These are phyloP conservation scores for Carcinoscorpius rotundicauda DNA, from an alignment of 1,140 invertebrate genomes.

Conservation along the genomic window DNA sequence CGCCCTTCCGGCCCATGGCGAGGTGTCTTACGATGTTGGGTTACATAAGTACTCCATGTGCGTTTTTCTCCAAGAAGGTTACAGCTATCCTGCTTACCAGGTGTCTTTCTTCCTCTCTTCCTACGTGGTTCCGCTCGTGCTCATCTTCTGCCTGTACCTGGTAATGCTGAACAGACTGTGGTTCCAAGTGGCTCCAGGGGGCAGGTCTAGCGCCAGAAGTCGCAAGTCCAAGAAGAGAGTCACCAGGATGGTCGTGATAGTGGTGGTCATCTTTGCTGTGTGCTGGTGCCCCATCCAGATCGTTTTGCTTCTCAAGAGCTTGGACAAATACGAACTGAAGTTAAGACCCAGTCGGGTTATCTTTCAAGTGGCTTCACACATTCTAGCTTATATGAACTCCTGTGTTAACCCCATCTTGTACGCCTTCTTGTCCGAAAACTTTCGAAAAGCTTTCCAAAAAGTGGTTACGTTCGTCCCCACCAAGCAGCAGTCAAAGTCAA, in stretches of 20 bases:
- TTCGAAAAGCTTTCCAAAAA: constrained; percentile 65
- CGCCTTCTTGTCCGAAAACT: constrained; percentile 75
- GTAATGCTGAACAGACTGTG: constrained; percentile 77
- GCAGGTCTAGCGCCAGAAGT: constrained; percentile 50
- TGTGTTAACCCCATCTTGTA: constrained; percentile 37
- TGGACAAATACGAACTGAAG: constrained; percentile 51
- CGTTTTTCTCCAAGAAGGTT: constrained; percentile 8
- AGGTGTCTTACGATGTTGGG: constrained; percentile 33
- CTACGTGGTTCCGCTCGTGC: constrained; percentile 63
- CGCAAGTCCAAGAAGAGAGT: constrained; percentile 75
- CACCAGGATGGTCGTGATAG: constrained; percentile 82
- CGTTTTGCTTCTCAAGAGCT: constrained; percentile 61
- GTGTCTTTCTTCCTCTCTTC: constrained; percentile 60
- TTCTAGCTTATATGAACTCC: constrained; percentile 46
- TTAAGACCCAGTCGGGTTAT: constrained; percentile 45
- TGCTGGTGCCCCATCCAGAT: constrained; percentile 91
- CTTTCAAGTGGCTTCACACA: constrained; percentile 68
- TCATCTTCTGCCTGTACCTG: constrained; percentile 79
- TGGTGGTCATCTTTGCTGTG: constrained; percentile 83
- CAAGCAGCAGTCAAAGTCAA: too few relatives aligned
- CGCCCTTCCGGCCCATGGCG: constrained; percentile 63
- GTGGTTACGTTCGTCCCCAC: constrained; percentile 29
- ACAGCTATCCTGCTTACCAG: constrained; percentile 26
- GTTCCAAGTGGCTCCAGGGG: constrained; percentile 58
- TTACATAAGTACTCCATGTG: too few relatives aligned